These are phyloP conservation scores for Drosophila prostipennis DNA, from an alignment of 2,888 invertebrate species.

Conservation along the genomic window DNA sequence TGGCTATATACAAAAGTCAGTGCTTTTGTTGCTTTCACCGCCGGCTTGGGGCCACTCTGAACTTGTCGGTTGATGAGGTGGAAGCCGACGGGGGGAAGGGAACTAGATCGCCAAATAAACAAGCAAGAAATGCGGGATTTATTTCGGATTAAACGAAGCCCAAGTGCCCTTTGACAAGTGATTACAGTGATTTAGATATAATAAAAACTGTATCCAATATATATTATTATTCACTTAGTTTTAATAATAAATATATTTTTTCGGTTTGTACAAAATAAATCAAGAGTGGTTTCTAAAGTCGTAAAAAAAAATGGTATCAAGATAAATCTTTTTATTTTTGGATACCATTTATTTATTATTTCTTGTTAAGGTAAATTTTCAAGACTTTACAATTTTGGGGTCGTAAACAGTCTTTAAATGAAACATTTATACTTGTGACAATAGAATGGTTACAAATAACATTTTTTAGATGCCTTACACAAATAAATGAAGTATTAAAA, in stretches of 20 bases:
- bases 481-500: neutral
- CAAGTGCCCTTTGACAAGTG: neutral
- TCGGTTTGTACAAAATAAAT: no score
- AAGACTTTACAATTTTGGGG: no score
- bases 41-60: conserved; percentile 45
- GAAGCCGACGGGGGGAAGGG: neutral
- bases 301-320: no score
- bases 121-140: conserved; percentile 4
- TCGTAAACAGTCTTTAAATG: no score
- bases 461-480: neutral
- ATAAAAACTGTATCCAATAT: no score
- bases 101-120: conserved; percentile 8
- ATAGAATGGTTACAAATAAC: neutral
- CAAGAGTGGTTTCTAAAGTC: no score
- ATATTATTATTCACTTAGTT: no score
- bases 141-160: neutral
- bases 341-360: no score
- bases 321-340: no score
- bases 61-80: conserved; percentile 8
- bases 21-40: conserved; percentile 60
- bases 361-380: no score
- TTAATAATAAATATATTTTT: no score
- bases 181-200: neutral
- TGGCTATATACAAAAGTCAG: conserved; percentile 78
- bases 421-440: no score